phyloP scores from a whole-genome alignment of 2,113 vertebrate genomes.

The Thomomys bottae region DNA sequence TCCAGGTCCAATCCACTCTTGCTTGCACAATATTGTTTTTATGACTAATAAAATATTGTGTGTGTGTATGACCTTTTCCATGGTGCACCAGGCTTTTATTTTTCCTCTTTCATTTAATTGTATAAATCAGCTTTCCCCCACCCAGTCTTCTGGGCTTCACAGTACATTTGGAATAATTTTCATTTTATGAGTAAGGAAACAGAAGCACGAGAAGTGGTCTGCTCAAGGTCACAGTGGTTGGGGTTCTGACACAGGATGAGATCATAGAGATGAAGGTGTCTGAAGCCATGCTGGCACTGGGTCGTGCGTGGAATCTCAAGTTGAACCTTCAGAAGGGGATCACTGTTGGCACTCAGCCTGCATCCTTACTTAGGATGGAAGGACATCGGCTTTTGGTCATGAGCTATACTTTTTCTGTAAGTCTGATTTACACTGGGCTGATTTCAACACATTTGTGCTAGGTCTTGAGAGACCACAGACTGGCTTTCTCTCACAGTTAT shows the following conservation, averaged over 20 bases:
- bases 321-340: neutral
- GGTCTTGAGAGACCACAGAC: neutral
- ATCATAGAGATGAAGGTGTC: neutral
- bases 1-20: neutral
- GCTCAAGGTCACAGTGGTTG: neutral
- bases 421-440: neutral
- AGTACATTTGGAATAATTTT: neutral
- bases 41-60: neutral
- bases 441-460: neutral
- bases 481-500: neutral
- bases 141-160: neutral
- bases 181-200: neutral
- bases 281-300: neutral
- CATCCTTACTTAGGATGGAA: neutral
- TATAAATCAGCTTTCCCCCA: neutral
- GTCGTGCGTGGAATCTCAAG: neutral
- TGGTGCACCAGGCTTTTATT: neutral
- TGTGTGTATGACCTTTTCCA: neutral
- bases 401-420: neutral
- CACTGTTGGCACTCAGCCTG: neutral
- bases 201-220: neutral
- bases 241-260: neutral
- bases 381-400: neutral
- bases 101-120: neutral
- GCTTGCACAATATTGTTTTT: neutral